Evolutionary conservation across 2,797 vertebrate species (phyloP).

Genomic region (Acipenser ruthenus): DNA sequence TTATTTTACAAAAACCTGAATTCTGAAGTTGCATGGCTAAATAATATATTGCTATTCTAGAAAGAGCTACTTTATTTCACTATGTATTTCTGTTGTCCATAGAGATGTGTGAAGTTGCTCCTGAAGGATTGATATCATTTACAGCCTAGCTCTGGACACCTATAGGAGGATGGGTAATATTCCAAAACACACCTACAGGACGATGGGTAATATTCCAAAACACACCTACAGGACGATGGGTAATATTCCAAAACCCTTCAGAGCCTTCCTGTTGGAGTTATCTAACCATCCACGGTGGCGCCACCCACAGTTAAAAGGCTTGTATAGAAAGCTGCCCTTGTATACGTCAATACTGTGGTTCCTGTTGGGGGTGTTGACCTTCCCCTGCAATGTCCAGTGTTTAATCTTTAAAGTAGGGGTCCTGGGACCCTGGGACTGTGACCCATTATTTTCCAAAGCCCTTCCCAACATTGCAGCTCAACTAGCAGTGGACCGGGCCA

Average conservation of each 20-base stretch:
- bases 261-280: slow-evolving; percentile 43
- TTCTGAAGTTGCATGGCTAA: no score
- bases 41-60: no score
- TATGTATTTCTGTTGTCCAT: no score
- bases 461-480: slow-evolving; percentile 49
- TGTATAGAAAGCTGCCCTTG: slow-evolving; percentile 36
- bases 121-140: slow-evolving; percentile 26
- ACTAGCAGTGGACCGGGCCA: slow-evolving; percentile 55
- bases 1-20: no score
- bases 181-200: no score
- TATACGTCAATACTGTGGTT: slow-evolving; percentile 50
- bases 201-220: no score
- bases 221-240: slow-evolving; percentile 57
- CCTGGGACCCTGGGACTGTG: slow-evolving; percentile 67
- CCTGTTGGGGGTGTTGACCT: slow-evolving; percentile 50
- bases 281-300: slow-evolving; percentile 34
- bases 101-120: neutral
- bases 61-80: no score
- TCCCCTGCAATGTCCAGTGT: slow-evolving; percentile 55
- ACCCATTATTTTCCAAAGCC: slow-evolving; percentile 52
- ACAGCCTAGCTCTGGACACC: slow-evolving; percentile 12
- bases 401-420: slow-evolving; percentile 63
- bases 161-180: no score
- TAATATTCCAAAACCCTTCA: slow-evolving; percentile 44
- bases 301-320: slow-evolving; percentile 33